Percentiles rank a stretch among this genome's conserved stretches.
phyloP scores from a whole-genome alignment of 2,113 vertebrate genomes.

The Oryzias curvinotus region DNA sequence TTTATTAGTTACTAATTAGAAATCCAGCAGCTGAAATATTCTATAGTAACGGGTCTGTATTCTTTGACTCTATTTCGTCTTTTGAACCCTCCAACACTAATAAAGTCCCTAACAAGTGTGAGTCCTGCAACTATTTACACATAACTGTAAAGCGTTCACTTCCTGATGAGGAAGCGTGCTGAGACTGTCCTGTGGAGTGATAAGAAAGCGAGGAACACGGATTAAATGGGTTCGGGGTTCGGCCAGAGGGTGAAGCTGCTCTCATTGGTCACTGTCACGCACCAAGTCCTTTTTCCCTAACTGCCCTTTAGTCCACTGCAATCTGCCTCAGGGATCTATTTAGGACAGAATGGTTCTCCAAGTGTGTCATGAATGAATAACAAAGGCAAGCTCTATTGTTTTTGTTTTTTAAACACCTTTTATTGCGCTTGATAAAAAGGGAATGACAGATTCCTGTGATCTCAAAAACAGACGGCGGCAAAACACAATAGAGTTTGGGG shows the following conservation, averaged over 20 bases:
- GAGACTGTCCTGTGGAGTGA: constrained; percentile 24
- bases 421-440: too few relatives aligned
- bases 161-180: constrained; percentile 12
- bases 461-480: too few relatives aligned
- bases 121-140: constrained; percentile 26
- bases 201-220: constrained; percentile 46
- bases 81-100: too few relatives aligned
- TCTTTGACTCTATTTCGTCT: too few relatives aligned
- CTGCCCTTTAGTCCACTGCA: constrained; percentile 38
- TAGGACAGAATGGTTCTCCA: too few relatives aligned
- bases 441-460: too few relatives aligned
- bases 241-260: constrained; percentile 36
- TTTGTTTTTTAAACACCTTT: too few relatives aligned
- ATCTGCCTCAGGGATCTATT: constrained; percentile 27
- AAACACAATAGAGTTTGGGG: too few relatives aligned
- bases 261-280: constrained; percentile 65
- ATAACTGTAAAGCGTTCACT: constrained; percentile 12
- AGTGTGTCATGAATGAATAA: too few relatives aligned
- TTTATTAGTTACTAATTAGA: background rate
- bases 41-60: too few relatives aligned
- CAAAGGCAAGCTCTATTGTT: too few relatives aligned
- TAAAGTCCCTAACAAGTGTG: constrained; percentile 2
- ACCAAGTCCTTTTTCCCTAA: constrained; percentile 39
- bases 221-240: constrained; percentile 58
- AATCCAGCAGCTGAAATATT: too few relatives aligned